Base-by-base conservation (phyloP, 2,113 vertebrate genomes). In the Siniperca knerii region DNA sequence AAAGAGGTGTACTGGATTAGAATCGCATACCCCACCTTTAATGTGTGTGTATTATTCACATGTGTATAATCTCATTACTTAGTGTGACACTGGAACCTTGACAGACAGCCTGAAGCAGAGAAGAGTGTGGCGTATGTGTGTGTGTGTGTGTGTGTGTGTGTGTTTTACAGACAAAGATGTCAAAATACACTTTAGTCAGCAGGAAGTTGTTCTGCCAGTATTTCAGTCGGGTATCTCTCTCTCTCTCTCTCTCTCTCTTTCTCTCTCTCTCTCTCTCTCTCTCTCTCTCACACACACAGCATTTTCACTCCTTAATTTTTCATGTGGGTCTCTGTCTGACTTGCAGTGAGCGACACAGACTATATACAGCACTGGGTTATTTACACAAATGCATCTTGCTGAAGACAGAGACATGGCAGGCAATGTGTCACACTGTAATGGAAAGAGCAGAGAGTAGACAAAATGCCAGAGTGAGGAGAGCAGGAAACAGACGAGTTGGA, bases 401-500 rank as follows among this genome's bases (percentile, higher is more conserved):
- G 58, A 60, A 76, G 81, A 79, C 46, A 77, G 54, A 75, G 58
- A 86, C 74, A 86, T 77, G 86, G 37, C 87, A 92, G 64, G 37
- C 75, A 37, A 60, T 52, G 52, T 87, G 79, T 75, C 68, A 61
- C 69, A 21, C 33, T 68, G 58, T 58, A 78, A 89, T 85, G 83
- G 88, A 89, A 87, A 80, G 50, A 82, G 81, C 76, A 69, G 50
- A 71, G 58, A 87, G 82, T 3, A 74, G 88, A 91, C 82, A 83
- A 90, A 90, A 86, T 75, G 80, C 66, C 71, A 70, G 69, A 77
- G 73, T 23, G 75, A 85, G 23, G 72, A 82, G 58, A 90, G 86
- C 86, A 92, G 91, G 92, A 93, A 92, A 93, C 90, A 93, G 88
- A 87, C 18, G 54, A 89, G 83, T 33, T 81, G 62, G 76, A 84